Evolutionary conservation across 2,797 vertebrate genomes (phyloP).

Genomic region (Macropodus opercularis): DNA sequence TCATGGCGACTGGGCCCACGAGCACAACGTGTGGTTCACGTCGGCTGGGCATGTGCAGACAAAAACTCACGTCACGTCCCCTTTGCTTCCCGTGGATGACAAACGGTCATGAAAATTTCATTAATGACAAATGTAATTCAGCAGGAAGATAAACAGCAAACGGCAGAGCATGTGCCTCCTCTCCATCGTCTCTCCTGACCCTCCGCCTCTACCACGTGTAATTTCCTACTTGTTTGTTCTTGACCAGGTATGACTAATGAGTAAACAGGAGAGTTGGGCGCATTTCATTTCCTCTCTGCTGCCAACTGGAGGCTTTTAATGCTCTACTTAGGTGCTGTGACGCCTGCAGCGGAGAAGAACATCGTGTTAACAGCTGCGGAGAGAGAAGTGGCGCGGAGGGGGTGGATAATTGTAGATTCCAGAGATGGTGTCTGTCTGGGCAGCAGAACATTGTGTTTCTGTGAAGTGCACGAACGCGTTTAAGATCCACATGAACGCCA

Average conservation of each 20-base stretch:
- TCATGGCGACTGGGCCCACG: background rate
- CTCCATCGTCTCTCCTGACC: slow-evolving; percentile 9
- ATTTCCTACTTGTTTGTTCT: slow-evolving; percentile 59
- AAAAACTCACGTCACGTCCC: slow-evolving; percentile 12
- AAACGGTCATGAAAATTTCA: slow-evolving; percentile 53
- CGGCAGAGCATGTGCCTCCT: background rate
- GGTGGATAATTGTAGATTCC: slow-evolving; percentile 36
- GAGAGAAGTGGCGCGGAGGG: background rate
- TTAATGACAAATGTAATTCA: slow-evolving; percentile 47
- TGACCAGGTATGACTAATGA: slow-evolving; percentile 45
- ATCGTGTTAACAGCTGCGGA: slow-evolving; percentile 52
- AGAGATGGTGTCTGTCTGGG: slow-evolving; percentile 2
- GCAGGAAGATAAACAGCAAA: slow-evolving; percentile 17
- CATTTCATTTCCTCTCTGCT: slow-evolving; percentile 60
- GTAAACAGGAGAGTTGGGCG: slow-evolving; percentile 36
- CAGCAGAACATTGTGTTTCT: slow-evolving; percentile 13
- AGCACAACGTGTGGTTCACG: background rate
- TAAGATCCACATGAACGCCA: background rate
- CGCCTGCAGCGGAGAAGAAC: slow-evolving; percentile 45
- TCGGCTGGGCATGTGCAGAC: background rate
- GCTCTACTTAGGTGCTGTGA: slow-evolving; percentile 39
- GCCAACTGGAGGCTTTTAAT: slow-evolving; percentile 42
- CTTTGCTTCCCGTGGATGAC: slow-evolving; percentile 6
- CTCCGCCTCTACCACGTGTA: slow-evolving; percentile 18
- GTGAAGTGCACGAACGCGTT: background rate